A percentile compares a stretch with the other conserved stretches of the same genome.
These are phyloP conservation scores for Nasonia vitripennis DNA, from an alignment of 1,140 invertebrate genomes.

Conservation along the genomic window DNA sequence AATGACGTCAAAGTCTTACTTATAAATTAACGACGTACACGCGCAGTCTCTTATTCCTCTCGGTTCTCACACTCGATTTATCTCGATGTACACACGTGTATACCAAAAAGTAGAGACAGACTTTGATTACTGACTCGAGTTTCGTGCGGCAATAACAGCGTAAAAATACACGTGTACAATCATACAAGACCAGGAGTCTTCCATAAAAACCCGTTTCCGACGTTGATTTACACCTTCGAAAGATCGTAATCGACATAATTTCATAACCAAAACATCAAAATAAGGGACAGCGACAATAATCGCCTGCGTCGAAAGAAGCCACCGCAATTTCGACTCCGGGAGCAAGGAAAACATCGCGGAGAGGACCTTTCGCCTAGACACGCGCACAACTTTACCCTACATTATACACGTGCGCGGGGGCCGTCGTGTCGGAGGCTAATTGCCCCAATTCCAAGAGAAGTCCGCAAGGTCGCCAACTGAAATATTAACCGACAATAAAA, in stretches of 20 bases:
- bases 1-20: background rate
- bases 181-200: too few relatives aligned
- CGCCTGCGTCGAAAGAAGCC: too few relatives aligned
- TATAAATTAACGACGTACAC: background rate
- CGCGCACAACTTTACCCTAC: background rate
- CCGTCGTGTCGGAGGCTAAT: background rate
- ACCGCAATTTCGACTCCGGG: too few relatives aligned
- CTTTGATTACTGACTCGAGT: too few relatives aligned
- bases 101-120: too few relatives aligned
- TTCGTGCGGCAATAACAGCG: too few relatives aligned
- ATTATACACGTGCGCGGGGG: background rate
- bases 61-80: too few relatives aligned
- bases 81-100: too few relatives aligned
- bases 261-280: background rate
- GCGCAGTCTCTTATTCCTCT: background rate
- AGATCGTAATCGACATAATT: background rate
- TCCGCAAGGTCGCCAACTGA: constrained; percentile 9
- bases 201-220: too few relatives aligned
- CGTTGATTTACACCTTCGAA: background rate
- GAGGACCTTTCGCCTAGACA: background rate
- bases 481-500: constrained; percentile 41
- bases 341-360: too few relatives aligned
- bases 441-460: background rate
- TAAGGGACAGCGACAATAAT: background rate
- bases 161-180: too few relatives aligned